phyloP scores from a whole-genome alignment of 64 coral and sea anemone species.

The Acropora yongei region DNA sequence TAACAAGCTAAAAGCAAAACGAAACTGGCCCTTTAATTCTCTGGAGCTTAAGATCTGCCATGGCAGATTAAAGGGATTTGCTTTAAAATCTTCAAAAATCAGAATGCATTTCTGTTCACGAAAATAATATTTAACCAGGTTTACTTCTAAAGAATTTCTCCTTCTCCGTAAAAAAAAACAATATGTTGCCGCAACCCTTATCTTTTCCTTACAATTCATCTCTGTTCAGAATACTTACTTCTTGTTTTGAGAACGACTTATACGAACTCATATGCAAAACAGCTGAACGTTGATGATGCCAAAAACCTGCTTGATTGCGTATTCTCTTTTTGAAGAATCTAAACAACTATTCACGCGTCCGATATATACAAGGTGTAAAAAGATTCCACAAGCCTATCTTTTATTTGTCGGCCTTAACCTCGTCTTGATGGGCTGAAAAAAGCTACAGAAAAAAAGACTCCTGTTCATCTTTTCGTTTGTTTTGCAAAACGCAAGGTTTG shows the following conservation, averaged over 20 bases:
- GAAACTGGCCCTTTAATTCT: not conserved
- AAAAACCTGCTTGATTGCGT: not conserved
- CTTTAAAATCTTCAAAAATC: not conserved
- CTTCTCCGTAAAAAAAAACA: not conserved
- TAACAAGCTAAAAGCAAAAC: too few relatives aligned
- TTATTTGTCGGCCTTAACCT: not conserved
- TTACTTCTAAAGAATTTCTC: not conserved
- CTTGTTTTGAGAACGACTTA: not conserved
- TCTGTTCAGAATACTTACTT: not conserved
- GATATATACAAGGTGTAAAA: conserved; percentile 4
- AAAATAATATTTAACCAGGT: not conserved
- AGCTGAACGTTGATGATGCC: not conserved
- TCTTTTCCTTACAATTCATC: too few relatives aligned
- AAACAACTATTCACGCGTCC: not conserved
- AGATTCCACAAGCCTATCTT: not conserved
- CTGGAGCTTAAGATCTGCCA: not conserved
- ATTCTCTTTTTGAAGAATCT: not conserved
- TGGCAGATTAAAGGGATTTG: not conserved
- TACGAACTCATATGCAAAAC: not conserved
- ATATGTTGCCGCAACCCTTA: too few relatives aligned
- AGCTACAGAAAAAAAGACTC: not conserved
- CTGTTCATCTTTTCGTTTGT: not conserved
- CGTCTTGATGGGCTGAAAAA: not conserved
- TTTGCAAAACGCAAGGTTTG: not conserved
- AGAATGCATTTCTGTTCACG: not conserved